Evolutionary conservation across 2,888 invertebrate species (phyloP), one percentile per base, ranked within the genome.

Genomic region (Eupithecia dodoneata): DNA sequence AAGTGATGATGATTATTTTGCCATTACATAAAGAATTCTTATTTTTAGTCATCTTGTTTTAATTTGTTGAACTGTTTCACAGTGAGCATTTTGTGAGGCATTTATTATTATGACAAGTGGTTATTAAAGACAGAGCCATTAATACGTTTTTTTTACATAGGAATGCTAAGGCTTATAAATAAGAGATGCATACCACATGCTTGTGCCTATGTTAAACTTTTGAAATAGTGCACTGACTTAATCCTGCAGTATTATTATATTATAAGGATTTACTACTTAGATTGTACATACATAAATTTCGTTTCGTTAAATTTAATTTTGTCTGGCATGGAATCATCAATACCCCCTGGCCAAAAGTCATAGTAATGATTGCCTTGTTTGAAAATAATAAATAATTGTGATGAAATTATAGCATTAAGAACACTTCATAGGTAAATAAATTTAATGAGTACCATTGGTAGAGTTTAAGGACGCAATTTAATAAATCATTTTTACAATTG

Each of bases 391-490:
- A 30, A 74, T 80, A 18, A 59, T 59, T 59, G 80, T 80, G 78
- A 77, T 78, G 73, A 75, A 70, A 55, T 7, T 49, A 69, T 80
- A 80, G 75, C 73, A 73, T 75, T 75, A 79, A 72, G 73, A 67
- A 66, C 70, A 59, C 71, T 67, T 44, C 71, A 7, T 52, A 67
- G 15, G n/a, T 15, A 63, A 71, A 73, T 70, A 44, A 70, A 74
- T 70, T 67, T 7, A 73, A 52, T 72, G 66, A 49, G 47, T 70
- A 70, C 70, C 47, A 74, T 66, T 70, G n/a, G 71, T 78, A 78
- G 63, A 47, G 49, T 72, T 55, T 72, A 76, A 66, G 65, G 49
- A 72, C 74, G 45, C n/a, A 63, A 77, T 79, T 73, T 65, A 76
- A 76, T 47, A 70, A 71, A 45, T 12, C 67, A 67, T 80, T 79